A percentile compares a stretch with the other conserved stretches of the same genome.
Conservation (phyloP, 2,113 vertebrate genomes). For the Hylia prasina region DNA sequence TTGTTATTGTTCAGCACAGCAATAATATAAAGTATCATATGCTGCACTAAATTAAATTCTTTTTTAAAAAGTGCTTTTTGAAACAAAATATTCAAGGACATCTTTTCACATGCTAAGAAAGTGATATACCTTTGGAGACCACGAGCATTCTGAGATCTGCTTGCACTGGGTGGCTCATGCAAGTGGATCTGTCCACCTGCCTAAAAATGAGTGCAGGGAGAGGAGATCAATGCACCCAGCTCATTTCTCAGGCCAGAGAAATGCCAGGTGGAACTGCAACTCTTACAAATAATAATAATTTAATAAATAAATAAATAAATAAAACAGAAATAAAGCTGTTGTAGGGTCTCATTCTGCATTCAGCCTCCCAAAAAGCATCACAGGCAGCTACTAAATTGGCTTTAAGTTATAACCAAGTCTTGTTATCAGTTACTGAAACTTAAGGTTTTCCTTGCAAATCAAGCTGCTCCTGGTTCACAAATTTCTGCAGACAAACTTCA, state of each 20-base stretch:
- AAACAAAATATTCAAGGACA: background rate
- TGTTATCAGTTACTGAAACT: background rate
- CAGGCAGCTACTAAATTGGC: background rate
- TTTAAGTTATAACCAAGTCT: background rate
- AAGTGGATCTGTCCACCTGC: background rate
- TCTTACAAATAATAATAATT: background rate
- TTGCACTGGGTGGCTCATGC: background rate
- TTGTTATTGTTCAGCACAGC: background rate
- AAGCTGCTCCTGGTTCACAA: background rate
- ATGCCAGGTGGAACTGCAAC: background rate
- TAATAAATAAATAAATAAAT: no score
- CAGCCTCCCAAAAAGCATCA: background rate
- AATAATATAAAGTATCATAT: background rate
- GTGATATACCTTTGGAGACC: background rate
- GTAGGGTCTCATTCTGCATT: background rate
- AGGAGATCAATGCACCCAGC: background rate
- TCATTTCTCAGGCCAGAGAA: background rate
- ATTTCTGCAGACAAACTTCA: background rate
- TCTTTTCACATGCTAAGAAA: background rate
- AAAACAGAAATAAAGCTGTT: background rate
- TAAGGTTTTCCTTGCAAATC: background rate
- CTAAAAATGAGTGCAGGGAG: background rate
- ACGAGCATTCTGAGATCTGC: rapidly evolving
- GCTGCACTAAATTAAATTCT: background rate
- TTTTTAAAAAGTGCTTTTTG: background rate